Evolutionary conservation across 2,797 vertebrate species (phyloP).

Genomic region (Garrulus glandarius): DNA sequence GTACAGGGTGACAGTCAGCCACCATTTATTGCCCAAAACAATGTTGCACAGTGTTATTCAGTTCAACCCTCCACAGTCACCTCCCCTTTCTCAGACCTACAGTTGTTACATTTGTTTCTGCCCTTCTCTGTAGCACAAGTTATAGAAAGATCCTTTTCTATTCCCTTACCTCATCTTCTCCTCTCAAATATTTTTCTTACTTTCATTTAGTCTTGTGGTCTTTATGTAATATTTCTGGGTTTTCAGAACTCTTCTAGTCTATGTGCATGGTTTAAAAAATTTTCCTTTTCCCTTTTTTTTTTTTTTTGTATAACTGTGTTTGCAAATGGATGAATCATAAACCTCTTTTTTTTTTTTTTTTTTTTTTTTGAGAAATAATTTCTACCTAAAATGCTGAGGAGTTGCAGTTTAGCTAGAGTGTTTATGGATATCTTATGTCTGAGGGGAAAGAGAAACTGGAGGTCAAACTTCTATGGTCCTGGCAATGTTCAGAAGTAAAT

Average conservation of each 20-base stretch:
- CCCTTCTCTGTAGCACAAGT: not conserved
- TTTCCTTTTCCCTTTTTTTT: not conserved
- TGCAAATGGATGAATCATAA: conserved; percentile 38
- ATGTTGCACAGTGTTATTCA: not conserved
- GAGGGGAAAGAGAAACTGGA: not conserved
- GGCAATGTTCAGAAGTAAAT: not conserved
- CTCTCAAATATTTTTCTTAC: conserved; percentile 31
- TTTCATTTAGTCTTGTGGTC: conserved; percentile 33
- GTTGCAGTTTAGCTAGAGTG: not conserved
- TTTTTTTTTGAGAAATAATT: not conserved
- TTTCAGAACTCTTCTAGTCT: not conserved
- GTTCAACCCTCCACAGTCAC: not conserved
- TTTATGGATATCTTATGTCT: not conserved
- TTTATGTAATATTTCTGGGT: not conserved
- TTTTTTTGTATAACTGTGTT: not conserved
- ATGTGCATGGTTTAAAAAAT: not conserved
- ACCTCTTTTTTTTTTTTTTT: not conserved
- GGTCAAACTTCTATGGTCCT: not conserved
- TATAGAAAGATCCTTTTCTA: not conserved
- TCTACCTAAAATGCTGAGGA: not conserved
- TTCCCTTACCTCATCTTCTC: not conserved
- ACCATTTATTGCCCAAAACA: not conserved
- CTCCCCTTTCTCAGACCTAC: not conserved
- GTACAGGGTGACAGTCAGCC: not conserved
- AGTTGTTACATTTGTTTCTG: not conserved